Evolutionary conservation across 2,888 invertebrate species (phyloP).

Genomic region (Eristalinus sepulchralis): DNA sequence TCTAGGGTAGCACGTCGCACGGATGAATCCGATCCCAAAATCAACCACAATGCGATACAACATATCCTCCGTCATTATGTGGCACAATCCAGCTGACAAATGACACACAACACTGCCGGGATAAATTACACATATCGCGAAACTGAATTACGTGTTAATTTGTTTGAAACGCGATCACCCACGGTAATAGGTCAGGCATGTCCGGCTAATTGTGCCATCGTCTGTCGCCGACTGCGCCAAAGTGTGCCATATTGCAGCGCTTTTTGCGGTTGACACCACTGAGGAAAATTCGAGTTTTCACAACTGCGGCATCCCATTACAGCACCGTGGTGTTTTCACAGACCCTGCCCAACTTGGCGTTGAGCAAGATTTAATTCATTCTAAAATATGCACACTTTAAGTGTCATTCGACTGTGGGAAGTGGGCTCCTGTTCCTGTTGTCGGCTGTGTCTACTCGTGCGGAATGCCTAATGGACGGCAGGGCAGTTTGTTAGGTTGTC

Average conservation of each 20-base stretch:
- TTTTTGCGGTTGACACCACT: neutral
- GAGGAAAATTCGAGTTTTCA: neutral
- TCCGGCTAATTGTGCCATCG: neutral
- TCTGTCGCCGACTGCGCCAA: slow-evolving; percentile 11
- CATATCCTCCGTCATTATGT: slow-evolving; percentile 4
- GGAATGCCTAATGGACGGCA: neutral
- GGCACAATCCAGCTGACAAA: slow-evolving; percentile 19
- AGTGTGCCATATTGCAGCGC: slow-evolving; percentile 41
- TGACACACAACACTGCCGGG: slow-evolving; percentile 14
- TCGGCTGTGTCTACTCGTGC: neutral
- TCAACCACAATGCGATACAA: neutral
- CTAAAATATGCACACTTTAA: slow-evolving; percentile 6
- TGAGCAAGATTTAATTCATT: neutral
- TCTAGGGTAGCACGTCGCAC: neutral
- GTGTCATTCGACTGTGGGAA: neutral
- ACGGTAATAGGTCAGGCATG: neutral
- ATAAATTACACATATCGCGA: slow-evolving; percentile 32
- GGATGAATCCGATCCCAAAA: neutral
- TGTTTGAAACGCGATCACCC: slow-evolving; percentile 31
- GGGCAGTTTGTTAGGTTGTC: neutral
- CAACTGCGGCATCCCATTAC: neutral
- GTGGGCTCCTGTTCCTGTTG: neutral
- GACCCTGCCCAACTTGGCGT: neutral
- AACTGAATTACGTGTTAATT: slow-evolving; percentile 54
- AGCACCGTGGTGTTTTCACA: neutral